Conservation (phyloP, 2,113 vertebrate genomes). For the Phrynosoma blainvillii region DNA sequence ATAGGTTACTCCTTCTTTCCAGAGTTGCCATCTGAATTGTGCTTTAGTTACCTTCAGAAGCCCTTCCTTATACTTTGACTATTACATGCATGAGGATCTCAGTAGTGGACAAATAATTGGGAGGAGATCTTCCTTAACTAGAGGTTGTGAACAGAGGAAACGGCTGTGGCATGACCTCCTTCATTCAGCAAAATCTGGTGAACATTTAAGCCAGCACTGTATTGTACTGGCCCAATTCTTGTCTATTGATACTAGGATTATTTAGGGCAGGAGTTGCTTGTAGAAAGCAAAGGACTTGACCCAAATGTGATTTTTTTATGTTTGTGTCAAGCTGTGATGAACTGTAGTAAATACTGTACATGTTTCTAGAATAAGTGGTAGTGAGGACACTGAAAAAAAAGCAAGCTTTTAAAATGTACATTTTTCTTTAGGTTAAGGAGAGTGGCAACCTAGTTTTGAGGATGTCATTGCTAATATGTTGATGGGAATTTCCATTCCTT, state of each 20-base stretch:
- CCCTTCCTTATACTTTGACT: slow-evolving; percentile 36
- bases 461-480: neutral
- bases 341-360: neutral
- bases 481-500: neutral
- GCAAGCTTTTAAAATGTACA: neutral
- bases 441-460: neutral
- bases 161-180: slow-evolving; percentile 2
- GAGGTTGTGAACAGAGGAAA: neutral
- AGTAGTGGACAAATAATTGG: slow-evolving; percentile 14
- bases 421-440: slow-evolving; percentile 6
- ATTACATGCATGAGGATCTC: slow-evolving; percentile 4
- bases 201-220: slow-evolving; percentile 17
- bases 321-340: slow-evolving; percentile 22
- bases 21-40: neutral
- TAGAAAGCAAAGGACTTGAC: slow-evolving; percentile 1
- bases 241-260: neutral
- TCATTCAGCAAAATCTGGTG: neutral
- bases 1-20: neutral
- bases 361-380: slow-evolving; percentile 11
- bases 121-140: neutral
- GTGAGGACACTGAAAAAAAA: slow-evolving; percentile 6
- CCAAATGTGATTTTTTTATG: neutral
- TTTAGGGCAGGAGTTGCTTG: neutral
- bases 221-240: slow-evolving; percentile 19
- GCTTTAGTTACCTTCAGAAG: slow-evolving; percentile 1